A percentile compares a stretch with the other conserved stretches of the same genome.
These are phyloP conservation scores for Orchesella flavescens DNA, from an alignment of 2,888 invertebrate species.

Conservation along the genomic window DNA sequence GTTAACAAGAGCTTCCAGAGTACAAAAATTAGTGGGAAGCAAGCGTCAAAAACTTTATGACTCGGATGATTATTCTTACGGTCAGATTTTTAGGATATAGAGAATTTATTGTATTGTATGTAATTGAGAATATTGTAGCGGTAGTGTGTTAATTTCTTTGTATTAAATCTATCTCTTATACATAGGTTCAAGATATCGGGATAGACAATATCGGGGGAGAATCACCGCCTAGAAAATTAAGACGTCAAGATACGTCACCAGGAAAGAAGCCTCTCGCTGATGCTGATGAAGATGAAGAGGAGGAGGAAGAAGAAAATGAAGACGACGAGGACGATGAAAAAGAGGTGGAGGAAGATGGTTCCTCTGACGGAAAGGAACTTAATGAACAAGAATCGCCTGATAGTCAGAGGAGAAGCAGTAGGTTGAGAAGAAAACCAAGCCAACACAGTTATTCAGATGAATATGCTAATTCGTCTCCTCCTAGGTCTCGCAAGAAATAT, in stretches of 20 bases:
- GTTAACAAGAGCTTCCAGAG: constrained; percentile 60
- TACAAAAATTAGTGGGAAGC: constrained; percentile 31
- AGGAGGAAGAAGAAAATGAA: constrained; percentile 71
- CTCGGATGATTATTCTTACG: constrained; percentile 52
- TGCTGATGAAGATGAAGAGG: constrained; percentile 71
- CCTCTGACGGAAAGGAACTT: constrained; percentile 72
- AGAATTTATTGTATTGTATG: no score
- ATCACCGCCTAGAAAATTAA: constrained; percentile 50
- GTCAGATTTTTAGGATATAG: constrained; percentile 2
- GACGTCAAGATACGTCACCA: constrained; percentile 40
- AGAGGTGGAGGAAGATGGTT: constrained; percentile 72
- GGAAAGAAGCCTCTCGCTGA: constrained; percentile 67
- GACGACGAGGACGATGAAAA: constrained; percentile 67
- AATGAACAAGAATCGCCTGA: constrained; percentile 63
- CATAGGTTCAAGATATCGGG: constrained; percentile 58
- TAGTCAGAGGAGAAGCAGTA: constrained; percentile 67
- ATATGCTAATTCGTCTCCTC: constrained; percentile 72
- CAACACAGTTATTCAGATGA: constrained; percentile 68
- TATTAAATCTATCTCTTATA: no score
- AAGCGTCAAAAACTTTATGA: constrained; percentile 32
- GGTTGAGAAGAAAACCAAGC: constrained; percentile 48
- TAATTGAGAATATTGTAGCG: no score
- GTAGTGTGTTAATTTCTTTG: no score
- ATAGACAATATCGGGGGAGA: constrained; percentile 49
- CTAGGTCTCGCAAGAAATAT: constrained; percentile 46